Conservation (phyloP, 2,113 vertebrate genomes). For the Scartelaos histophorus region DNA sequence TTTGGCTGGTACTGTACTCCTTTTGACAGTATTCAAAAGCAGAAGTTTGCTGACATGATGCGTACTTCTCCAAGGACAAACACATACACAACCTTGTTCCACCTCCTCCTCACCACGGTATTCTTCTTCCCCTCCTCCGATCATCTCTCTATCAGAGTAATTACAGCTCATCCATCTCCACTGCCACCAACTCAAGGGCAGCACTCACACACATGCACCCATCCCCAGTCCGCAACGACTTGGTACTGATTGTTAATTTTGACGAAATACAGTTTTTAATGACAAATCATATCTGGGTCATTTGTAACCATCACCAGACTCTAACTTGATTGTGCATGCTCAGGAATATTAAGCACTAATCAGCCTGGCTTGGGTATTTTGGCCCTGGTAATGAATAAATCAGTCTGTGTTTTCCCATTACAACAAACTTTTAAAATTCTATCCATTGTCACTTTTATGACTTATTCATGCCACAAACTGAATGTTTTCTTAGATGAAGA, state of each 20-base stretch:
- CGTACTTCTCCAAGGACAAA: constrained; percentile 52
- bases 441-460: background rate
- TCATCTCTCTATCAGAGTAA: constrained; percentile 67
- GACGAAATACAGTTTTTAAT: constrained; percentile 59
- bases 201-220: constrained; percentile 22
- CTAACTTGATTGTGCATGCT: constrained; percentile 11
- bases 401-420: constrained; percentile 37
- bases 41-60: constrained; percentile 21
- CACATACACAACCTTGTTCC: constrained; percentile 57
- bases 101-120: constrained; percentile 33
- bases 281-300: constrained; percentile 58
- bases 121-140: constrained; percentile 38
- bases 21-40: constrained; percentile 25
- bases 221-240: constrained; percentile 1
- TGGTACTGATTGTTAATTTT: constrained; percentile 55
- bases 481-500: background rate
- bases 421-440: background rate
- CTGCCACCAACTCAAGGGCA: constrained; percentile 67
- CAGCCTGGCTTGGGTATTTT: constrained; percentile 23
- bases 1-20: constrained; percentile 14
- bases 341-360: constrained; percentile 9
- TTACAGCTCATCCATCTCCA: constrained; percentile 69
- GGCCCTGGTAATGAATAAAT: constrained; percentile 44
- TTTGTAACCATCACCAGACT: constrained; percentile 59
- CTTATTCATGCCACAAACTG: background rate